phyloP scores from a whole-genome alignment of 2,888 invertebrate genomes.

The Stegana nigrithorax region DNA sequence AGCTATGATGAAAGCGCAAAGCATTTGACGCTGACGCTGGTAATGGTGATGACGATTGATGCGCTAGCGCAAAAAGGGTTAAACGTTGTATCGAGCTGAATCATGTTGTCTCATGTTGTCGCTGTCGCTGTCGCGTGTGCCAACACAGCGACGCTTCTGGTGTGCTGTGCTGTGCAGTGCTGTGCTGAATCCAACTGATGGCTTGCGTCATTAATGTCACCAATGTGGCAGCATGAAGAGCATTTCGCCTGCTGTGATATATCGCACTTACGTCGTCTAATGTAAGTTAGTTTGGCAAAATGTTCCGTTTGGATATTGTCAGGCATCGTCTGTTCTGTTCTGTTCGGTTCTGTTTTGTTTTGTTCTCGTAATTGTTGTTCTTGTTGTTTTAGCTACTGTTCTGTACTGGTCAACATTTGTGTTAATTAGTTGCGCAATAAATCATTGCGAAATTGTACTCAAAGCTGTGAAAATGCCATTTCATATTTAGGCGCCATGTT shows the following conservation, averaged over 20 bases:
- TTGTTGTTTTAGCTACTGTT: neutral
- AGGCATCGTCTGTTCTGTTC: too few species aligned
- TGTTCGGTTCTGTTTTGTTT: neutral
- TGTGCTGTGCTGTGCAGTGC: neutral
- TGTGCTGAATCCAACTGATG: slow-evolving; percentile 19
- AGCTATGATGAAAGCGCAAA: too few species aligned
- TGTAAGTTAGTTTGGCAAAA: neutral
- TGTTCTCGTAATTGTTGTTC: neutral
- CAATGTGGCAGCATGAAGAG: slow-evolving; percentile 14
- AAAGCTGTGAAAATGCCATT: neutral
- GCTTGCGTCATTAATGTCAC: slow-evolving; percentile 35
- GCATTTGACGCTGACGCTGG: too few species aligned
- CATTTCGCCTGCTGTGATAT: too few species aligned
- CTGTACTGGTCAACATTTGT: neutral
- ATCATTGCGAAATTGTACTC: neutral
- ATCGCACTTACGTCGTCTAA: neutral
- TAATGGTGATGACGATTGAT: slow-evolving; percentile 11
- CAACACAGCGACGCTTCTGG: too few species aligned
- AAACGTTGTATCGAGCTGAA: neutral
- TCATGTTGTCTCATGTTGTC: neutral
- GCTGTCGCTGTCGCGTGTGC: slow-evolving; percentile 5
- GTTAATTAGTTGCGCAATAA: slow-evolving; percentile 11
- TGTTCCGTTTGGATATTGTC: neutral
- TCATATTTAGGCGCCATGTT: neutral
- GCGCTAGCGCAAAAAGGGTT: slow-evolving; percentile 5